Evolutionary conservation across 1,140 invertebrate genomes (phyloP), one percentile per base, ranked within the genome.

Genomic region (Dryas iulia): DNA sequence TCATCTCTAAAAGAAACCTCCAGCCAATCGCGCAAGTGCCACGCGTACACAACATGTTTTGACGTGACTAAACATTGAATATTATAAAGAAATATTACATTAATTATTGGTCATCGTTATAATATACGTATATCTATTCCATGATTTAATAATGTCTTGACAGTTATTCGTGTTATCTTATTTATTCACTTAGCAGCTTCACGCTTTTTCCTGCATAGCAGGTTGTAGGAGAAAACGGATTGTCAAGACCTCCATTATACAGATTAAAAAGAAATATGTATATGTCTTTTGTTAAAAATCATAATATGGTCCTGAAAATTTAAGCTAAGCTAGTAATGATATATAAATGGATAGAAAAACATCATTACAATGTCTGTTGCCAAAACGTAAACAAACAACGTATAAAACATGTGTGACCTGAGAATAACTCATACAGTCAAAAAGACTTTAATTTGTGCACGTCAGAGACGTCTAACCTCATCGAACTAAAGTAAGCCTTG

Each of bases 21-120:
- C 57, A 59, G 10, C 47, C 58, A 60, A 60, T 61, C 28, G 39
- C 10, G 39, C 7, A 1, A 6, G 3, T 14, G n/a, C 33, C 23
- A 23, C 5, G 3, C 57, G 33, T 28, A 31, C 54, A 47, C 52
- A 59, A 53, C 57, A 66, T 66, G 47, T 67, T 67, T 59, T 67
- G 65, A 67, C 39, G n/a, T 26, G 33, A 10, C 21, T 25, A 57
- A 53, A 64, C 59, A 52, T 62, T 18, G 59, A 30, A 52, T 25
- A 8, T n/a, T 35, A 23, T 59, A 8, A n/a, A 39, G 23, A 59
- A 59, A 59, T 33, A 35, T 47, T 47, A 18, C 2, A 47, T 47
- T 21, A 21, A 18, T 14, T 21, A 21, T 47, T 47, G 18, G 14
- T 21, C 14, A 8, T 7, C 3, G 14, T 47, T 47, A 18, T 47